These are phyloP conservation scores for Xestia c-nigrum DNA, from an alignment of 2,888 invertebrate genomes.

Conservation along the genomic window DNA sequence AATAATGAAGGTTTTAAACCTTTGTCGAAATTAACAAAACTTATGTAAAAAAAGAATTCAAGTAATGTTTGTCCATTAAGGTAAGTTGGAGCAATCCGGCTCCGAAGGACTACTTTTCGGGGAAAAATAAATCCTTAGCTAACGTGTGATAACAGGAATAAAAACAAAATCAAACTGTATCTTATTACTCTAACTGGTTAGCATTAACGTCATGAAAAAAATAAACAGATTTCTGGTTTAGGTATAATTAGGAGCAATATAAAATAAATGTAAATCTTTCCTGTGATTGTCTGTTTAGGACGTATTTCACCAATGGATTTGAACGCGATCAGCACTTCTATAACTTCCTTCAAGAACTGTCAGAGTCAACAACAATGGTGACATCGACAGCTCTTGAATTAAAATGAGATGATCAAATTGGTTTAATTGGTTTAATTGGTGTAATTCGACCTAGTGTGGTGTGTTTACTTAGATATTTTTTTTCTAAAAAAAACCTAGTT, in stretches of 20 bases:
- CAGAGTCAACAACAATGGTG: not conserved
- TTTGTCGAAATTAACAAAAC: too few relatives aligned
- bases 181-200: not conserved
- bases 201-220: not conserved
- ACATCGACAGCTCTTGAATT: not conserved
- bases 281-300: conserved; percentile 35
- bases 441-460: conserved; percentile 40
- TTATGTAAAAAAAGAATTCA: not conserved
- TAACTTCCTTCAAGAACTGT: not conserved
- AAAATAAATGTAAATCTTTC: conserved; percentile 9
- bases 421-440: not conserved
- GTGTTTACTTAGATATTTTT: conserved; percentile 46
- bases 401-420: not conserved
- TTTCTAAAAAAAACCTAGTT: conserved; percentile 36
- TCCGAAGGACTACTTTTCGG: not conserved
- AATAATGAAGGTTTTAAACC: too few relatives aligned
- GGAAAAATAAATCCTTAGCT: not conserved
- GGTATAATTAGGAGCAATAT: conserved; percentile 30
- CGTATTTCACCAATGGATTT: not conserved
- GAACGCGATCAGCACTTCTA: not conserved
- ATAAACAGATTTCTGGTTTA: not conserved
- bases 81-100: not conserved
- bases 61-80: not conserved
- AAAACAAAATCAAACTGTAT: not conserved
- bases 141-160: not conserved